Base-by-base conservation (phyloP, 2,797 vertebrate species). In the Babyrousa celebensis region DNA sequence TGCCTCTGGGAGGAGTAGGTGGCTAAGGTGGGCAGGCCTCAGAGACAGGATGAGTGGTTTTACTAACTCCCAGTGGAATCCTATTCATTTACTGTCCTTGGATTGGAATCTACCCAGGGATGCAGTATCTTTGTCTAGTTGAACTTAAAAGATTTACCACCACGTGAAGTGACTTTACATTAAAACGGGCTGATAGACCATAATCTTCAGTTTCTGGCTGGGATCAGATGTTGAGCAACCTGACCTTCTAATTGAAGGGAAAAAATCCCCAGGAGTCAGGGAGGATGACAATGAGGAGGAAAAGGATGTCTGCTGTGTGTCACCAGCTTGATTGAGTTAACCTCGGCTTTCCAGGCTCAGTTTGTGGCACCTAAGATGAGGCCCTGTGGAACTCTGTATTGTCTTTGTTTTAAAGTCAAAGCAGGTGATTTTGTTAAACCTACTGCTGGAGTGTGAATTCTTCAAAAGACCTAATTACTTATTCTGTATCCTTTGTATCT, bases 331-430 rank as follows among this genome's bases (percentile, higher is more conserved):
- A 54, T 65, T 27, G 40, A 58, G 56, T 32, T 60, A 62, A 36
- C 36, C 65, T 11, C 10, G 52, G 40, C n/a, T 83, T 21, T 72
- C 48, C 11, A 32, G 3, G 21, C 36, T 15, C 17, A 9, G 27
- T 71, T 54, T 60, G 63, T 48, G 75, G 71, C 70, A 48, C 2
- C 0, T 56, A 48, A 48, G 32, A 11, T 83, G 77, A 74, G 58
- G 20, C 75, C 89, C 43, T 27, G 54, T 92, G 79, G 36, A 68
- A 56, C 25, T 85, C 75, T 48, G 6, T 75, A 54, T 83, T 70
- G 36, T 88, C 36, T 78, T 96, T 79, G 25, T 88, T 92, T 93
- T 63, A 54, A 77, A 96, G 74, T 79, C 23, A 7, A 14, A 87
- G 25, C 58, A 63, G 89, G 40, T 84, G 58, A 75, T 80, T 92